Base-by-base conservation (phyloP, 1,140 invertebrate species). In the Zaprionus davidi region DNA sequence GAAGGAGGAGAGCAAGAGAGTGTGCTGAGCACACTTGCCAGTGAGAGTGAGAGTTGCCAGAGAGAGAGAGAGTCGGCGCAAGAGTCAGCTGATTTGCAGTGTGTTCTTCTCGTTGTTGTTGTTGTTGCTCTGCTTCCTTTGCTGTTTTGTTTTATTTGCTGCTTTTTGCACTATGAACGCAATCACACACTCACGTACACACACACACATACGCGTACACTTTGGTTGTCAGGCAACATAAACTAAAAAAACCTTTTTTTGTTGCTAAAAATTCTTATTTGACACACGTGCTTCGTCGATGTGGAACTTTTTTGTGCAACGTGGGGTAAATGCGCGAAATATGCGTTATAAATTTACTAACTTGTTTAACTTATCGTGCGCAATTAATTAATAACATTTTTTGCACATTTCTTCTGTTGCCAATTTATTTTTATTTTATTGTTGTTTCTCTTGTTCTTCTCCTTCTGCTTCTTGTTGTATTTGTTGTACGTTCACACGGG, bases 71-170 rank as follows among this genome's bases (percentile, higher is more conserved):
- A 70, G 67, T 51, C 46, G 76, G 68, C 68, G 73, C 77, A 77
- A 66, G 60, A 79, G 78, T 79, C 78, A 79, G 78, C 78, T 79
- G 78, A 79, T 79, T 79, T 65, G 26, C 38, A 31, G 17, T 58
- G 31, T 36, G 17, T 75, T 20, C 41, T 20, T 46, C 24, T 26
- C 3, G 12, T 2, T 17, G 15, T 22, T 51, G 60, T 64, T 65
- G 55, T 65, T 69, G 60, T 64, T 60, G 59, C 49, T 69, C 22
- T 60, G 46, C 56, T 62, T 71, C 51, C 44, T 59, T 68, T 65
- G 17, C 58, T 72, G 63, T 57, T 67, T 71, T 64, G 17, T 67
- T 41, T 53, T 59, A 20, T 44, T 17, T 64, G 62, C 46, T 59
- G 62, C 49, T 75, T 77, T 76, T 72, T 73, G 70, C 73, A 76